These are phyloP conservation scores for Halcyon smyrnensis DNA, from an alignment of 2,797 vertebrate species.

Conservation along the genomic window DNA sequence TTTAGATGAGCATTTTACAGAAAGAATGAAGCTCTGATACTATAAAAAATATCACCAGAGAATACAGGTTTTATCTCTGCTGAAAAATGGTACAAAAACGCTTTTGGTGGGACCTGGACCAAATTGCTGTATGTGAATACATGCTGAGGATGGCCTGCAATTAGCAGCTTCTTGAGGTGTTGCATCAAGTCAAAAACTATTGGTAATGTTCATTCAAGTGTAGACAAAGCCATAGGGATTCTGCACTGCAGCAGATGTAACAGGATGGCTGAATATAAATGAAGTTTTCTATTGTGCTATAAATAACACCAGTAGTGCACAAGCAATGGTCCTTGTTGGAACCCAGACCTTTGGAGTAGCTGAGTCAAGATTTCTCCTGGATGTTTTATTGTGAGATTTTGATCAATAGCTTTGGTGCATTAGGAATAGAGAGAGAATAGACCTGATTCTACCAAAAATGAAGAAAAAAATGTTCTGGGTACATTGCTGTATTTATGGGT, in stretches of 20 bases:
- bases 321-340: background rate
- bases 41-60: background rate
- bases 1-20: background rate
- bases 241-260: background rate
- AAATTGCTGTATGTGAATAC: background rate
- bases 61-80: background rate
- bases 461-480: background rate
- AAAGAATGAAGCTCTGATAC: background rate
- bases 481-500: background rate
- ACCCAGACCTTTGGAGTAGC: background rate
- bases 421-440: background rate
- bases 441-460: background rate
- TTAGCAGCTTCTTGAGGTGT: background rate
- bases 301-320: background rate
- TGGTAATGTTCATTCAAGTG: background rate
- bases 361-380: background rate
- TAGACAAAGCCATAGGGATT: background rate
- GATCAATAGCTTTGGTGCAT: background rate
- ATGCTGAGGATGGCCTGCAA: background rate
- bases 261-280: background rate
- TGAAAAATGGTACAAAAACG: background rate
- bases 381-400: background rate
- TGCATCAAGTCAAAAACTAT: background rate
- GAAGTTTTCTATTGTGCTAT: background rate
- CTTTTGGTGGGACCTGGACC: background rate